phyloP scores from a whole-genome alignment of 2,113 vertebrate species.

The Delphinus delphis region DNA sequence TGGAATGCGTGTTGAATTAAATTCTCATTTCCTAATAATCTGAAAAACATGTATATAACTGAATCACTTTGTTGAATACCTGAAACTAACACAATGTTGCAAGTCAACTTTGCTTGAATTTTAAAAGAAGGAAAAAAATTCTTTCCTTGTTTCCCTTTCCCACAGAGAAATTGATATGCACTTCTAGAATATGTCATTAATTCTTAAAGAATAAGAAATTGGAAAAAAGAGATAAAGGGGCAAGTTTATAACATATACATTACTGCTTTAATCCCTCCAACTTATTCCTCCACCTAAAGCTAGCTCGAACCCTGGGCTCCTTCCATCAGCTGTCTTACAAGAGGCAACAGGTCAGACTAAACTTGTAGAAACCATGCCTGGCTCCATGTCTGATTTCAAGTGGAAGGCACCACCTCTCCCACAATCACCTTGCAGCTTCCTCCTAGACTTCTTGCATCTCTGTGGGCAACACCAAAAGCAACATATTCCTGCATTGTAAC shows the following conservation, averaged over 20 bases:
- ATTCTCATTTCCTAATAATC: background rate
- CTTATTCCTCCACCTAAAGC: background rate
- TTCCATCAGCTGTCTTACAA: background rate
- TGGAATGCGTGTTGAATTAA: background rate
- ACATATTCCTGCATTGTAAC: background rate
- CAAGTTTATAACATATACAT: background rate
- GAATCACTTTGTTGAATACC: background rate
- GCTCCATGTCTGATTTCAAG: background rate
- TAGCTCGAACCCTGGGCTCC: background rate
- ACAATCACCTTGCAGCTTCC: background rate
- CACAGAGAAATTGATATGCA: background rate
- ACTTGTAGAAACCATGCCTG: background rate
- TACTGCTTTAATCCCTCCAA: background rate
- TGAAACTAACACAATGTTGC: background rate
- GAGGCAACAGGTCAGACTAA: background rate
- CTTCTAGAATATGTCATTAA: background rate
- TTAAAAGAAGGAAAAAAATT: background rate
- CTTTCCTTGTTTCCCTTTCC: background rate
- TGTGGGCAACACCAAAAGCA: background rate
- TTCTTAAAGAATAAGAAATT: background rate
- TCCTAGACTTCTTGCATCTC: background rate
- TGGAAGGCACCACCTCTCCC: background rate
- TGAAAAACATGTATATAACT: background rate
- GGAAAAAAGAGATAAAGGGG: background rate
- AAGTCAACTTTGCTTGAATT: background rate